These are phyloP conservation scores for Cerceris rybyensis DNA, from an alignment of 2,888 invertebrate species.

Conservation along the genomic window DNA sequence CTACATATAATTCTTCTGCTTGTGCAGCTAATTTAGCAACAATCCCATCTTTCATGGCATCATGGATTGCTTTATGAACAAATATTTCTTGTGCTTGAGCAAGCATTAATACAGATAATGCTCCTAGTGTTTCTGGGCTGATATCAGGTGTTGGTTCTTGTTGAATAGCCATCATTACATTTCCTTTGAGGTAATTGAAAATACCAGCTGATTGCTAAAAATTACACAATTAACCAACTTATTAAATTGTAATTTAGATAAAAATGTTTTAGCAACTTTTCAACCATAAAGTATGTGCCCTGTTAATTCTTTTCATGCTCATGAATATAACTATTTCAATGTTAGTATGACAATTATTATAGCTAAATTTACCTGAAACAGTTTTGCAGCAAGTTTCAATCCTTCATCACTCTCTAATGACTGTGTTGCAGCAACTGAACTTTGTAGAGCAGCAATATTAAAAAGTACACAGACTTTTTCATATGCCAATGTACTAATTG, in stretches of 20 bases:
- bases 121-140: conserved; percentile 94
- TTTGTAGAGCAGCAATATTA: conserved; percentile 97
- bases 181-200: conserved; percentile 92
- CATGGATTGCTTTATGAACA: conserved; percentile 95
- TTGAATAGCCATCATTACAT: conserved; percentile 91
- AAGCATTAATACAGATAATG: conserved; percentile 94
- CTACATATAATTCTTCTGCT: conserved; percentile 96
- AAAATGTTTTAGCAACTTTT: background rate
- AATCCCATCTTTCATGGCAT: conserved; percentile 96
- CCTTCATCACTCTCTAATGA: conserved; percentile 95
- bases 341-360: no score
- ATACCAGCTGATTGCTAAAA: conserved; percentile 93
- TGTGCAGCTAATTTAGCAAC: conserved; percentile 96
- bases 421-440: conserved; percentile 92
- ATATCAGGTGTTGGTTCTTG: conserved; percentile 98
- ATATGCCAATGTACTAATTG: conserved; percentile 93
- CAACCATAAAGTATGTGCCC: background rate
- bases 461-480: conserved; percentile 97
- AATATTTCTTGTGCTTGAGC: conserved; percentile 99
- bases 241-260: background rate
- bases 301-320: background rate
- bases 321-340: background rate
- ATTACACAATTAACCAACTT: background rate
- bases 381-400: conserved; percentile 94
- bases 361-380: conserved; percentile 88